Percentiles rank a stretch among this genome's conserved stretches.
These are phyloP conservation scores for Nothoprocta perdicaria DNA, from an alignment of 2,113 vertebrate species.

Conservation along the genomic window DNA sequence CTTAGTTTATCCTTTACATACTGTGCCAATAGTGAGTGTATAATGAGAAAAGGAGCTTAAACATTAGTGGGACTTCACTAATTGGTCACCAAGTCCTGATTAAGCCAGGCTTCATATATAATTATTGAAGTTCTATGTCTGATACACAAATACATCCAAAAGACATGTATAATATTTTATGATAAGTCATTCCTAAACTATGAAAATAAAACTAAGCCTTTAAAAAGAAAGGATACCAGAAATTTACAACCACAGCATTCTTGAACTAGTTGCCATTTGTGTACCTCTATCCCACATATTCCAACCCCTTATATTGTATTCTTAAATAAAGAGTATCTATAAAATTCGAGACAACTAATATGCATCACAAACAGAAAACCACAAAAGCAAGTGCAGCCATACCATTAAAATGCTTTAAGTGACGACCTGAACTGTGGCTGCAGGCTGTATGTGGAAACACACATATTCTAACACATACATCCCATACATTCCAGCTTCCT, in stretches of 20 bases:
- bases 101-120: slow-evolving; percentile 38
- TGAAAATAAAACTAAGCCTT: background rate
- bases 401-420: no score
- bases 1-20: slow-evolving; percentile 56
- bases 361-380: background rate
- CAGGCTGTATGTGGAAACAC: background rate
- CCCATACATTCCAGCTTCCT: background rate
- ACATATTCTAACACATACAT: background rate
- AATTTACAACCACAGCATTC: background rate
- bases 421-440: background rate
- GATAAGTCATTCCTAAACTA: background rate
- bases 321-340: background rate
- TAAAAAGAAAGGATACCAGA: background rate
- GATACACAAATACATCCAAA: slow-evolving; percentile 25
- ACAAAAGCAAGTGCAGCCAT: background rate
- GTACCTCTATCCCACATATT: background rate
- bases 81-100: slow-evolving; percentile 58
- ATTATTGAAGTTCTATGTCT: slow-evolving; percentile 33
- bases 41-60: slow-evolving; percentile 67
- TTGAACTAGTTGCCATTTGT: background rate
- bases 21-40: slow-evolving; percentile 39
- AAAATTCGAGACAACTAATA: background rate
- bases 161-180: background rate
- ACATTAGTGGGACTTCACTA: slow-evolving; percentile 61
- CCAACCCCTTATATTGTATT: background rate